Conservation (phyloP, 1,140 invertebrate genomes). For the Cydia splendana region DNA sequence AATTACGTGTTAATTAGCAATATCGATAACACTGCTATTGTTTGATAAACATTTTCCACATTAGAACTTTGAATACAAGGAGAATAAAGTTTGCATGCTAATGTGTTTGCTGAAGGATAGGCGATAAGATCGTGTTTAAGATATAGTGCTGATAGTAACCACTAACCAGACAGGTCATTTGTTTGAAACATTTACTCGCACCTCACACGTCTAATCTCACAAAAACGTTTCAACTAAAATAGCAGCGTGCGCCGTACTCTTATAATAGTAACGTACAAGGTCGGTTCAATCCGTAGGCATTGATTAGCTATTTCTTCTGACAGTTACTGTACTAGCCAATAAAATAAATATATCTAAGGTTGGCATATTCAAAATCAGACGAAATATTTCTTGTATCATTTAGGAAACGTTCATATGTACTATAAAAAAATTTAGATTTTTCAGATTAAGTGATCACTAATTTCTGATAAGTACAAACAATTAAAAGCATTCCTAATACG, state of each 20-base stretch:
- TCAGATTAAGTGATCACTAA: too few species aligned
- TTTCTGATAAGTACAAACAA: too few species aligned
- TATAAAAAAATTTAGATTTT: too few species aligned
- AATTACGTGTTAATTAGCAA: slow-evolving; percentile 25
- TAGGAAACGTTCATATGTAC: too few species aligned
- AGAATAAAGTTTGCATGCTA: neutral
- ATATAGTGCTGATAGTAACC: neutral
- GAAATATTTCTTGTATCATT: too few species aligned
- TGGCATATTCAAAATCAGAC: neutral
- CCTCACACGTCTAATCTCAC: neutral
- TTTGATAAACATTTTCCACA: slow-evolving; percentile 5
- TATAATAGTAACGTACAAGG: slow-evolving; percentile 24
- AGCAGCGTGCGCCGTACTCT: neutral
- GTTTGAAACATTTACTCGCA: slow-evolving; percentile 2
- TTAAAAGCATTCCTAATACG: too few species aligned
- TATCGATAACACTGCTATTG: neutral
- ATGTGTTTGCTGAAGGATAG: slow-evolving; percentile 23
- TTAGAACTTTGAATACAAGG: neutral
- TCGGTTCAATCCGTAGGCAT: slow-evolving; percentile 13
- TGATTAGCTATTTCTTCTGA: neutral
- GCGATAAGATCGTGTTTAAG: slow-evolving; percentile 2
- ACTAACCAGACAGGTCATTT: neutral
- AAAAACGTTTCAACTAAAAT: slow-evolving; percentile 21
- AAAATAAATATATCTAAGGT: too few species aligned
- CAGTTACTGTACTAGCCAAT: neutral